phyloP scores from a whole-genome alignment of 2,113 vertebrate genomes.

The Neolamprologus variostigma region DNA sequence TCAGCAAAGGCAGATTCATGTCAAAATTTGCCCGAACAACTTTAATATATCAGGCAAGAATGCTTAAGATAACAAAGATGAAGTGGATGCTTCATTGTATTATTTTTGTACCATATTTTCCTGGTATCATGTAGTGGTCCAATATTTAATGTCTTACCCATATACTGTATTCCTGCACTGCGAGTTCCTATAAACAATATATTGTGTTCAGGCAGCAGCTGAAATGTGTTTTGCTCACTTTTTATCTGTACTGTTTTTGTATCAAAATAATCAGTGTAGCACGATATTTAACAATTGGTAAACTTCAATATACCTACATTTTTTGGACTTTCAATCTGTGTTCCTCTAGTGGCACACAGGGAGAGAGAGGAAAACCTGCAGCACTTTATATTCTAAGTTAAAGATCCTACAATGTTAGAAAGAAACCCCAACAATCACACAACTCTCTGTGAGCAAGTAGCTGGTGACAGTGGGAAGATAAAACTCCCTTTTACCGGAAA shows the following conservation, averaged over 20 bases:
- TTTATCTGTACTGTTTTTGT: background rate
- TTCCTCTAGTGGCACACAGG: background rate
- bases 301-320: background rate
- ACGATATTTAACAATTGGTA: background rate
- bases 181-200: background rate
- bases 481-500: background rate
- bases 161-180: background rate
- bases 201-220: background rate
- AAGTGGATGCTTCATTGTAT: background rate
- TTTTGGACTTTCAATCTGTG: background rate
- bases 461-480: background rate
- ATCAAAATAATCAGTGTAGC: background rate
- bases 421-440: background rate
- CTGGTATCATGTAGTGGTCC: background rate
- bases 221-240: background rate
- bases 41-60: background rate
- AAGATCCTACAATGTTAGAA: background rate
- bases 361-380: background rate
- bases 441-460: background rate
- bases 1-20: background rate
- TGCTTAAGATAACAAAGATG: background rate
- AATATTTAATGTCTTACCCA: background rate
- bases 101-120: background rate
- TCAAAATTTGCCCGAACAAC: background rate
- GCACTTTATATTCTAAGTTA: background rate